Conservation (phyloP, 2,797 vertebrate genomes). For the Enteromius afrohamiltoni region DNA sequence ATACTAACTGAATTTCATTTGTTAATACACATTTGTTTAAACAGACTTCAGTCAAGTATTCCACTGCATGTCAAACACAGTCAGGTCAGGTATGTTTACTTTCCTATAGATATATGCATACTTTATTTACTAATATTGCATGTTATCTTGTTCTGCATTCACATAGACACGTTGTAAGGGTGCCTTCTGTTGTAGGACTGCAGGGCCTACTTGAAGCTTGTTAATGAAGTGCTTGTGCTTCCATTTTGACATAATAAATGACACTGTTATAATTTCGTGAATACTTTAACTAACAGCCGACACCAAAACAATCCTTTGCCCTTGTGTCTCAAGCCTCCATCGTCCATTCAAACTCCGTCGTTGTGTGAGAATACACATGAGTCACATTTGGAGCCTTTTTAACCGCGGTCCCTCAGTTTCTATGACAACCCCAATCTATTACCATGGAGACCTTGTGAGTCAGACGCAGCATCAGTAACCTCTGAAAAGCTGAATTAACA, state of each 20-base stretch:
- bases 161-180: slow-evolving; percentile 37
- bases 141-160: neutral
- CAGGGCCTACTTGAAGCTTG: slow-evolving; percentile 37
- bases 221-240: slow-evolving; percentile 45
- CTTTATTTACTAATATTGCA: neutral
- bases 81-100: slow-evolving; percentile 29
- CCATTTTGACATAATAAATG: slow-evolving; percentile 54
- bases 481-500: slow-evolving; percentile 14
- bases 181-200: slow-evolving; percentile 66
- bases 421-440: slow-evolving; percentile 57
- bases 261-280: neutral
- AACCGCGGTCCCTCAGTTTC: slow-evolving; percentile 44
- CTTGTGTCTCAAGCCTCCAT: neutral
- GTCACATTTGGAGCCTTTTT: slow-evolving; percentile 45
- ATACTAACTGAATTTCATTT: neutral
- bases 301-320: neutral
- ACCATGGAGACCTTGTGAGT: slow-evolving; percentile 48
- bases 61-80: neutral
- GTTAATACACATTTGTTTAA: neutral
- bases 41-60: neutral
- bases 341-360: slow-evolving; percentile 11
- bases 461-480: slow-evolving; percentile 11
- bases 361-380: slow-evolving; percentile 17
- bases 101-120: slow-evolving; percentile 1
- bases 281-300: neutral